These are phyloP conservation scores for Zaprionus lineosus DNA, from an alignment of 2,888 invertebrate species.

Conservation along the genomic window DNA sequence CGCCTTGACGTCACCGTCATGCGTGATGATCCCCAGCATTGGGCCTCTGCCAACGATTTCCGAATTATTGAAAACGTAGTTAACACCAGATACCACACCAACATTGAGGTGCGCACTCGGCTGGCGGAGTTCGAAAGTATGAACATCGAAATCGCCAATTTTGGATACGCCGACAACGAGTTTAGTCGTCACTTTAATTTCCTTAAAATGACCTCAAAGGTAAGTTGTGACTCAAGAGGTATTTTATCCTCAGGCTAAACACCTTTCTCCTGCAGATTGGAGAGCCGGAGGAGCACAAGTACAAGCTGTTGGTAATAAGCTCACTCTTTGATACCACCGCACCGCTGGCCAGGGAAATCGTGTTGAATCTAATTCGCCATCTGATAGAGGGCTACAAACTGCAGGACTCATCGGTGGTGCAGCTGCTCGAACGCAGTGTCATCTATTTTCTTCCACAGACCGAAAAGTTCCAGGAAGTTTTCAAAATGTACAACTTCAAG, in stretches of 20 bases:
- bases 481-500: constrained; percentile 76
- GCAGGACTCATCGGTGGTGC: constrained; percentile 86
- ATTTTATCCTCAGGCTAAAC: too few species aligned
- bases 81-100: constrained; percentile 86
- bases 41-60: constrained; percentile 93
- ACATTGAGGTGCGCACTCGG: constrained; percentile 86
- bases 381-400: constrained; percentile 88
- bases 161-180: constrained; percentile 87
- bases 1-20: constrained; percentile 90
- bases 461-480: constrained; percentile 72
- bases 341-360: constrained; percentile 92
- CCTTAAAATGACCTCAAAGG: constrained; percentile 89
- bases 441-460: constrained; percentile 90
- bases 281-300: constrained; percentile 90
- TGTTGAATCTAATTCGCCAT: constrained; percentile 92
- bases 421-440: constrained; percentile 88
- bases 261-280: constrained; percentile 85
- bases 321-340: constrained; percentile 90
- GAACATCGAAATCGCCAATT: constrained; percentile 87
- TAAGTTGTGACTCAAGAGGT: too few species aligned
- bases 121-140: constrained; percentile 88
- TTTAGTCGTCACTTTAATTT: constrained; percentile 87
- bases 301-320: constrained; percentile 92
- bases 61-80: constrained; percentile 87
- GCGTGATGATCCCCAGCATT: constrained; percentile 91